phyloP scores from a whole-genome alignment of 2,797 vertebrate species.

The Ctenopoma kingsleyae region DNA sequence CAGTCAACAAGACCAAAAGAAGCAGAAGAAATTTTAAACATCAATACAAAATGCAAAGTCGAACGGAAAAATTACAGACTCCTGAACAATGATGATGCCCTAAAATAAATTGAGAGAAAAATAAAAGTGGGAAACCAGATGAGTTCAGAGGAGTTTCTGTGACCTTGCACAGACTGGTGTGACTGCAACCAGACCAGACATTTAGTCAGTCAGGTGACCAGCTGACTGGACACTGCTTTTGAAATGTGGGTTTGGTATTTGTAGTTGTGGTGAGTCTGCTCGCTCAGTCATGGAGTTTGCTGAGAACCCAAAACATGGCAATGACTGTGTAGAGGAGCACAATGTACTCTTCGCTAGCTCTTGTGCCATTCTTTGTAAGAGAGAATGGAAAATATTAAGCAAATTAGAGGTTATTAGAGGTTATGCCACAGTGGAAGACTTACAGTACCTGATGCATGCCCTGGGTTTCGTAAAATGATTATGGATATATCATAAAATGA shows the following conservation, averaged over 20 bases:
- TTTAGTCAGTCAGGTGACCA: constrained; percentile 56
- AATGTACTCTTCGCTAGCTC: not conserved
- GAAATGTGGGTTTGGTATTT: constrained; percentile 63
- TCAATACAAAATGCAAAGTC: not conserved
- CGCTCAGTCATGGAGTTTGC: constrained; percentile 27
- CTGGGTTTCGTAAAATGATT: constrained; percentile 51
- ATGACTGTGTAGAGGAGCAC: constrained; percentile 6
- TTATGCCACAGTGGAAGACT: constrained; percentile 34
- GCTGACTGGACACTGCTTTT: constrained; percentile 52
- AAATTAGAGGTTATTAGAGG: not conserved
- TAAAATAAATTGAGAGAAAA: constrained; percentile 20
- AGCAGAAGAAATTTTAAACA: not conserved
- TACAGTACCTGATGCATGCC: constrained; percentile 36
- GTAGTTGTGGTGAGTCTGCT: constrained; percentile 46
- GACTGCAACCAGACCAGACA: constrained; percentile 57
- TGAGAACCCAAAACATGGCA: constrained; percentile 28
- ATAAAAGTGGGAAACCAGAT: constrained; percentile 3
- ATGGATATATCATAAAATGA: no score
- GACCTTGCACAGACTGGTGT: constrained; percentile 49
- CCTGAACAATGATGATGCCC: not conserved
- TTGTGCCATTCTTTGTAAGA: constrained; percentile 40
- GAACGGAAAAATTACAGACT: not conserved
- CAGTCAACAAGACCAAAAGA: not conserved
- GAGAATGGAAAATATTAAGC: constrained; percentile 14
- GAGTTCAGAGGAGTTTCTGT: constrained; percentile 23